Base-by-base conservation (phyloP, 2,113 vertebrate species). In the Nannobrachium achirus region DNA sequence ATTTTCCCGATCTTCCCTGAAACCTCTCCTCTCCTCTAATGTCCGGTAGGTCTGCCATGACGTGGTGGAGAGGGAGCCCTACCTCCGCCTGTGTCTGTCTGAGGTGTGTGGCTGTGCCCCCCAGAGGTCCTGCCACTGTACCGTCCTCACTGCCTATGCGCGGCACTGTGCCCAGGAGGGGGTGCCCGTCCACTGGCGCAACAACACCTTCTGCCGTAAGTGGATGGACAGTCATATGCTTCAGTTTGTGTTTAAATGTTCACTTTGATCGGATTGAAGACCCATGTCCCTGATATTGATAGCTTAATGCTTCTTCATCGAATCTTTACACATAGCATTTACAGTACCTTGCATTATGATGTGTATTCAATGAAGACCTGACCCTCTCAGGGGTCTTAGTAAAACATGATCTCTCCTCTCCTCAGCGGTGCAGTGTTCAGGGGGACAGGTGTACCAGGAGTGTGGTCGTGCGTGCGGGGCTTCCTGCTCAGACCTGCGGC, bases 391-490 rank as follows among this genome's bases (percentile, higher is more conserved):
- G 25, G 25, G 6, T 33, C 25, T 1, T 33, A 3, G 25, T 33
- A 33, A 33, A 33, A 33, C 7, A 38, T 49, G 1, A 0, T 16
- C 46, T 18, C 2, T 16, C 4, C 3, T 59, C 18, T 63, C 8
- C 42, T 25, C 85, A 97, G 96, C 91, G 0, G 65, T 88, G 40
- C 82, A 80, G 15, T 98, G 97, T 57, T 76, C 91, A 0, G 92
- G 93, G 1, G 96, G 96, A 0, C 95, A 96, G 84, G 90, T 92
- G 66, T 94, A 95, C 81, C 92, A 82, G 68, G 96, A 98, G 64
- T 98, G 95, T 0, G 89, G 92, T 3, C 80, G 46, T 0, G 72
- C 80, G 0, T 98, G 96, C 0, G 83, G 92, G 8, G 71, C 10
- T 3, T 94, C 88, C 19, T 98, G 96, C 1, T 76, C 90, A 0